A percentile compares a stretch with the other conserved stretches of the same genome.
These are phyloP conservation scores for Cacatua alba DNA, from an alignment of 2,113 vertebrate genomes.

Conservation along the genomic window DNA sequence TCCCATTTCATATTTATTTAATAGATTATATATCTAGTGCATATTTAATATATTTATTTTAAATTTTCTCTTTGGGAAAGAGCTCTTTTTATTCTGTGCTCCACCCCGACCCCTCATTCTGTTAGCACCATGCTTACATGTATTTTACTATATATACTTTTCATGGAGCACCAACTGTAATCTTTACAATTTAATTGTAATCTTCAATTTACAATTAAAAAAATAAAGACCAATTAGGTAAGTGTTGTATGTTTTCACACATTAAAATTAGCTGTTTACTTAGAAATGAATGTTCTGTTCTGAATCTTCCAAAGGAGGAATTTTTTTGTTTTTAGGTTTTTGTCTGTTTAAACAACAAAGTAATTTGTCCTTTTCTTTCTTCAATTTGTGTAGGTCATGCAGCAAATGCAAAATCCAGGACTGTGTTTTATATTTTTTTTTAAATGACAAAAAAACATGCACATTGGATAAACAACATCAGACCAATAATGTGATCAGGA, in stretches of 20 bases:
- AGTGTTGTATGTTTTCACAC: neutral
- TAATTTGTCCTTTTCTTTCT: neutral
- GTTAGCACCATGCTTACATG: neutral
- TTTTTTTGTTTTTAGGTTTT: neutral
- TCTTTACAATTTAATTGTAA: neutral
- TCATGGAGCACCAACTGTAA: neutral
- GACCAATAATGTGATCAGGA: neutral
- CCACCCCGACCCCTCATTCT: neutral
- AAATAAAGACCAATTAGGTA: neutral
- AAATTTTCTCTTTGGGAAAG: neutral
- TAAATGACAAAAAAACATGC: neutral
- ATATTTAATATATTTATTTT: neutral
- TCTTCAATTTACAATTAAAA: neutral
- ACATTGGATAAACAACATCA: neutral
- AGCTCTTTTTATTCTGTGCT: neutral
- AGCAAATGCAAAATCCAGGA: neutral
- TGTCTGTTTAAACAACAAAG: neutral
- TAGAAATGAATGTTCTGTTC: neutral
- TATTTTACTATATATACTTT: neutral
- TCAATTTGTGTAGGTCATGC: neutral
- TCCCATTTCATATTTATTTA: neutral
- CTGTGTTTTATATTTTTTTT: neutral
- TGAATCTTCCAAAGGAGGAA: neutral
- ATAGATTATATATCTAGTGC: neutral
- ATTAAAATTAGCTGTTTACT: neutral